A percentile compares a stretch with the other conserved stretches of the same genome.
Evolutionary conservation across 35 echinoderm and acorn worm species (phyloP).

Genomic region (Amphiura filiformis): DNA sequence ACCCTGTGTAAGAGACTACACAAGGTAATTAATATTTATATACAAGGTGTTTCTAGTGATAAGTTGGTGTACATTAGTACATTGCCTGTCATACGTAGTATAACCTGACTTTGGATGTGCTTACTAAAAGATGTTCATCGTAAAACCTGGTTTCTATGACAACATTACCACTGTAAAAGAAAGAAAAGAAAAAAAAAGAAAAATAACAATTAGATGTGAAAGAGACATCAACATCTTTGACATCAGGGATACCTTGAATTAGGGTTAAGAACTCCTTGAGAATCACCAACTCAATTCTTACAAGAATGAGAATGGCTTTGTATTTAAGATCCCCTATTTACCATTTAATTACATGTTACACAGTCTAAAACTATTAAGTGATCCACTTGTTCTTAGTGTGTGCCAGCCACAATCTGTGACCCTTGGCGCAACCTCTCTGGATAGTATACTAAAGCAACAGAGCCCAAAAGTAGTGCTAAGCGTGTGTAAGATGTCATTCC

Average conservation of each 20-base stretch:
- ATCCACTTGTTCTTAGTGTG: no score
- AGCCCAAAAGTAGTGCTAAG: no score
- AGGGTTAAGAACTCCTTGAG: background rate
- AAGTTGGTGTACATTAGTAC: background rate
- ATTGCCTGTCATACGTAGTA: slow-evolving; percentile 73
- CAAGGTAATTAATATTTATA: no score
- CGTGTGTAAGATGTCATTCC: no score
- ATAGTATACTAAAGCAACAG: no score
- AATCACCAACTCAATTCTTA: background rate
- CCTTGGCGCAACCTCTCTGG: no score
- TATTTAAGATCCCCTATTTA: no score
- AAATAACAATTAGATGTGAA: background rate
- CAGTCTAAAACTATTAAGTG: no score
- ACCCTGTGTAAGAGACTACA: no score
- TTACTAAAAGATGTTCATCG: slow-evolving; percentile 86
- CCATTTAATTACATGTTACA: no score
- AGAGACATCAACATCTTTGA: background rate
- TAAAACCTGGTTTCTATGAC: slow-evolving; percentile 96
- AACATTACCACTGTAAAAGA: slow-evolving; percentile 85
- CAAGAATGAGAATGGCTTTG: background rate
- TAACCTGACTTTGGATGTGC: slow-evolving; percentile 77
- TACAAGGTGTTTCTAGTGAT: background rate
- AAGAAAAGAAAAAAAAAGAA: slow-evolving; percentile 19
- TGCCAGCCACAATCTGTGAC: no score
- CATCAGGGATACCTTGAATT: background rate